phyloP scores from a whole-genome alignment of 2,113 vertebrate species.

The Electrona antarctica region DNA sequence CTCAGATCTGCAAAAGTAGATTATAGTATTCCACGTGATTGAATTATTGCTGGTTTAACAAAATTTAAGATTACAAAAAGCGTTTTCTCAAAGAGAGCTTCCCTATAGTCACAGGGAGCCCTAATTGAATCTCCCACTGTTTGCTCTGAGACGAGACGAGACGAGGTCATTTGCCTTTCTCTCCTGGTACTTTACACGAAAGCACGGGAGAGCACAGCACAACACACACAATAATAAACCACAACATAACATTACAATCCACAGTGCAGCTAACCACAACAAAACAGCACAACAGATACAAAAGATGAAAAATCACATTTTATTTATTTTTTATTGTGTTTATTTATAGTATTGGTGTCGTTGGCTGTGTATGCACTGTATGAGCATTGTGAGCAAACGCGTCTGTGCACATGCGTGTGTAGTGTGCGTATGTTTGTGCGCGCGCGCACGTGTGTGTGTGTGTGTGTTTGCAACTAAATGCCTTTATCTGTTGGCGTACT shows the following conservation, averaged over 20 bases:
- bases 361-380: too few relatives aligned
- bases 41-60: slow-evolving; percentile 23
- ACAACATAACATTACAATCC: neutral
- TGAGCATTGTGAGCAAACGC: too few relatives aligned
- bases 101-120: slow-evolving; percentile 38
- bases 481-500: neutral
- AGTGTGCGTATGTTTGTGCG: too few relatives aligned
- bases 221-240: slow-evolving; percentile 19
- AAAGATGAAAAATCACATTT: too few relatives aligned
- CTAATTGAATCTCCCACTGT: slow-evolving; percentile 76
- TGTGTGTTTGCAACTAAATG: neutral
- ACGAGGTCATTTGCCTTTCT: slow-evolving; percentile 73
- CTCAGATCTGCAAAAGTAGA: slow-evolving; percentile 10
- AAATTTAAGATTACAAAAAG: slow-evolving; percentile 26
- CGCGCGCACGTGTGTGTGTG: too few relatives aligned
- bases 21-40: slow-evolving; percentile 28
- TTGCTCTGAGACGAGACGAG: slow-evolving; percentile 72
- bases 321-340: too few relatives aligned
- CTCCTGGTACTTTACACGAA: slow-evolving; percentile 47
- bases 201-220: slow-evolving; percentile 5
- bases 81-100: slow-evolving; percentile 36
- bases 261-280: too few relatives aligned
- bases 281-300: too few relatives aligned
- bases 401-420: too few relatives aligned
- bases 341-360: too few relatives aligned